These are phyloP conservation scores for Chaetops frenatus DNA, from an alignment of 2,113 vertebrate genomes.

Conservation along the genomic window DNA sequence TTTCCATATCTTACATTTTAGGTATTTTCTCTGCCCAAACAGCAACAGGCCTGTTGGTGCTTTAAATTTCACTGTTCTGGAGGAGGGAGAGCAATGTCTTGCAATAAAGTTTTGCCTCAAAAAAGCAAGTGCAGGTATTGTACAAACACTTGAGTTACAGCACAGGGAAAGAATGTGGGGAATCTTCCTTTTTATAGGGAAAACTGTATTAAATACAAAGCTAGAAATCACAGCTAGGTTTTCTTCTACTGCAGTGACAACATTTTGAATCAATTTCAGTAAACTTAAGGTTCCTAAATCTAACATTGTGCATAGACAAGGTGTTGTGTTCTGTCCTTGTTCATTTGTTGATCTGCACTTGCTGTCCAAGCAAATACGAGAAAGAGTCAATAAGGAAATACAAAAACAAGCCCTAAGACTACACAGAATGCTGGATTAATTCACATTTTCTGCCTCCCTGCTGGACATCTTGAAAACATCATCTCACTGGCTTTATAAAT, in stretches of 20 bases:
- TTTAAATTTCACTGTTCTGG: constrained; percentile 19
- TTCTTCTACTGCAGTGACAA: not conserved
- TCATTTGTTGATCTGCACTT: not conserved
- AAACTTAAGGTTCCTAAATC: not conserved
- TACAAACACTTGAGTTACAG: not conserved
- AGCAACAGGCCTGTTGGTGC: not conserved
- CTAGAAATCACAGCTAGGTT: not conserved
- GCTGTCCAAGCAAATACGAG: not conserved
- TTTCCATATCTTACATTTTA: not conserved
- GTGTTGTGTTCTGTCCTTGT: not conserved
- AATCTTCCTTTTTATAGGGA: not conserved
- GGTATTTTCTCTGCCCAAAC: not conserved
- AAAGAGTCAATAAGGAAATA: not conserved
- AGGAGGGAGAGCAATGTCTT: not conserved
- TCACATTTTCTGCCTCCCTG: not conserved
- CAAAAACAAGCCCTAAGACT: not conserved
- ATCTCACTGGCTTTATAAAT: not conserved
- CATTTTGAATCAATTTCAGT: not conserved
- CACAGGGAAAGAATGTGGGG: not conserved
- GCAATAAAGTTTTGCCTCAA: not conserved
- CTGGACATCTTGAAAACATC: not conserved
- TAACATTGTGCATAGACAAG: not conserved
- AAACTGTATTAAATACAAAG: not conserved
- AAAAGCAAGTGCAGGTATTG: not conserved
- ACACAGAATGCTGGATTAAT: not conserved